phyloP scores from a whole-genome alignment of 2,797 vertebrate species.

The Mallotus villosus region DNA sequence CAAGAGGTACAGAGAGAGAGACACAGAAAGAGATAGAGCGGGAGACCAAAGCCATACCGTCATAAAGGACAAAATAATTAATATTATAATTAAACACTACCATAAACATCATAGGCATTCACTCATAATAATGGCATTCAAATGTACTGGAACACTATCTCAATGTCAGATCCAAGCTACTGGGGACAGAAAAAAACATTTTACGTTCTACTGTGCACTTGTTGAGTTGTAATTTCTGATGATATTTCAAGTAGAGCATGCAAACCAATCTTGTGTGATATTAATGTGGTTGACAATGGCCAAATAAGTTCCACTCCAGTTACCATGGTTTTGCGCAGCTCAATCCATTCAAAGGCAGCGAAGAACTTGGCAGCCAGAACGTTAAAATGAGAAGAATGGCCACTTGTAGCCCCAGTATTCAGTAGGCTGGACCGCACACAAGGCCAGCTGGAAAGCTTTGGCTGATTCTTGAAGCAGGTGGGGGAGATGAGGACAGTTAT shows the following conservation, averaged over 20 bases:
- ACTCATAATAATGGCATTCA: too few species aligned
- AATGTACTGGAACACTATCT: too few species aligned
- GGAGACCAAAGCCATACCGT: too few species aligned
- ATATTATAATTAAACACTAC: too few species aligned
- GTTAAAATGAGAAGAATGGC: conserved; percentile 53
- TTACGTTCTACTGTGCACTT: neutral
- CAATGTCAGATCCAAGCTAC: too few species aligned
- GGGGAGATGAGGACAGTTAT: conserved; percentile 15
- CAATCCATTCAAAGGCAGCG: conserved; percentile 53
- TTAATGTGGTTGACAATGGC: conserved; percentile 48
- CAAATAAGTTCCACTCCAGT: conserved; percentile 71
- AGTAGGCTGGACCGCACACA: conserved; percentile 37
- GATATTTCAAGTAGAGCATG: conserved; percentile 32
- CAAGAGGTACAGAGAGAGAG: neutral
- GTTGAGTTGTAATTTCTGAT: conserved; percentile 4
- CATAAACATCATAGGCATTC: too few species aligned
- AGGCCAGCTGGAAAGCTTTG: conserved; percentile 2
- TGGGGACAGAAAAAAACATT: too few species aligned
- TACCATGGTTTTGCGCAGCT: conserved; percentile 51
- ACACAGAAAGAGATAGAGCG: too few species aligned
- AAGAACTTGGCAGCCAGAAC: conserved; percentile 49
- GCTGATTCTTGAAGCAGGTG: conserved; percentile 30
- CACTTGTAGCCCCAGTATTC: conserved; percentile 50
- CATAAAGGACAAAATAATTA: too few species aligned
- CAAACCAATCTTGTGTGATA: conserved; percentile 45